A percentile compares a stretch with the other conserved stretches of the same genome.
Evolutionary conservation across 1,140 invertebrate species (phyloP).

Genomic region (Uloborus diversus): DNA sequence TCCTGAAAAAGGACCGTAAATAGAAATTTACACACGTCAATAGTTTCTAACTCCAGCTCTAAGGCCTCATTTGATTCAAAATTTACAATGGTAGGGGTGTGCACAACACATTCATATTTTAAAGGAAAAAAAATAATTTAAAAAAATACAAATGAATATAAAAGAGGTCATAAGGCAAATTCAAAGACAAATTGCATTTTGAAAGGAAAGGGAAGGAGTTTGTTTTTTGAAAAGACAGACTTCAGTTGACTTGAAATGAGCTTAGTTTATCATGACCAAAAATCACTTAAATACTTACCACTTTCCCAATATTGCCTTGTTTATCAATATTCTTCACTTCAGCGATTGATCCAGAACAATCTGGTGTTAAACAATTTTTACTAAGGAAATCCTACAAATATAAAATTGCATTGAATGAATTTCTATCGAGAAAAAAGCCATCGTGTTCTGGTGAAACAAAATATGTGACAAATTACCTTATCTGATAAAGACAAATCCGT

Average conservation of each 20-base stretch:
- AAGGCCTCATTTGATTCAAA: too few relatives aligned
- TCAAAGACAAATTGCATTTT: neutral
- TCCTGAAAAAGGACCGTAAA: too few relatives aligned
- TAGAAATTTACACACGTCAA: too few relatives aligned
- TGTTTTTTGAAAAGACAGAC: too few relatives aligned
- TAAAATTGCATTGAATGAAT: too few relatives aligned
- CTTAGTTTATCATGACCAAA: neutral
- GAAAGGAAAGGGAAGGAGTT: too few relatives aligned
- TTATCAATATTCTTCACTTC: slow-evolving; percentile 28
- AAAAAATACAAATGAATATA: neutral
- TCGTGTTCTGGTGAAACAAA: neutral
- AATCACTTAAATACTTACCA: slow-evolving; percentile 3
- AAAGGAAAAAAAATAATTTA: neutral
- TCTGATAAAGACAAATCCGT: neutral
- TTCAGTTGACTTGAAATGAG: too few relatives aligned
- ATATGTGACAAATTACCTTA: slow-evolving; percentile 20
- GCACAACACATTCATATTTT: neutral
- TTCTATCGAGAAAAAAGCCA: neutral
- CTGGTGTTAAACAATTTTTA: slow-evolving; percentile 37
- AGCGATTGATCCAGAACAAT: slow-evolving; percentile 26
- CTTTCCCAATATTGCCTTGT: slow-evolving; percentile 27
- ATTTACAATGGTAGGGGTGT: too few relatives aligned
- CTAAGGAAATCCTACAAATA: slow-evolving; percentile 25
- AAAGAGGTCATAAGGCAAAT: neutral
- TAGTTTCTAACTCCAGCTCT: too few relatives aligned